Conservation (phyloP, 2,113 vertebrate genomes). For the Leiothrix lutea region DNA sequence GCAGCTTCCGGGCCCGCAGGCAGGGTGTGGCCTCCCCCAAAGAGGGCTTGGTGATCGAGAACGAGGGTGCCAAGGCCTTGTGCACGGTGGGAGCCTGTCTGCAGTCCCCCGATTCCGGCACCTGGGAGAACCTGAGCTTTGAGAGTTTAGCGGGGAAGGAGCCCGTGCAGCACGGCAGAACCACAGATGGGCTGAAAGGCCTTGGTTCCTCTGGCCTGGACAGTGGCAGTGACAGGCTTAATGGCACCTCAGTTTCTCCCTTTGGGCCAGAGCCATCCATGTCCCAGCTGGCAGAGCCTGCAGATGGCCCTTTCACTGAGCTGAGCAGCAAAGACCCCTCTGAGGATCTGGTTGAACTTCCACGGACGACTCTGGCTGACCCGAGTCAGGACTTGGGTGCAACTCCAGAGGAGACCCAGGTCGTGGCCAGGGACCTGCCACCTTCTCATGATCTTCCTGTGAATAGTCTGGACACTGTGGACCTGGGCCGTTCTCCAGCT, state of each 20-base stretch:
- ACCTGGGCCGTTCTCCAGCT: background rate
- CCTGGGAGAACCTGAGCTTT: slow-evolving; percentile 59
- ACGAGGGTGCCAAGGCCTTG: slow-evolving; percentile 46
- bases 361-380: background rate
- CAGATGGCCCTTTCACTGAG: background rate
- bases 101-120: slow-evolving; percentile 58
- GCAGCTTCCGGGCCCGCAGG: slow-evolving; percentile 57
- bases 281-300: background rate
- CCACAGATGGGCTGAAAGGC: background rate
- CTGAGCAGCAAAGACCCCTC: background rate
- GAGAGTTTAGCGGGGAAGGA: slow-evolving; percentile 32
- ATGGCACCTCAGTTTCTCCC: background rate
- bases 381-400: background rate
- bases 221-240: background rate
- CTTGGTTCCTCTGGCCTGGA: background rate
- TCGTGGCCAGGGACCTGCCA: background rate
- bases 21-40: background rate
- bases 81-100: slow-evolving; percentile 38
- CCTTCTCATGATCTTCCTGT: background rate
- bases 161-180: background rate
- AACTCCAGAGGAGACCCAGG: background rate
- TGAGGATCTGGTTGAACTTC: background rate
- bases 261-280: background rate
- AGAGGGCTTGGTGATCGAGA: slow-evolving; percentile 65
- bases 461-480: background rate